These are phyloP conservation scores for Trachymyrmex cornetzi DNA, from an alignment of 1,140 invertebrate genomes.

Conservation along the genomic window DNA sequence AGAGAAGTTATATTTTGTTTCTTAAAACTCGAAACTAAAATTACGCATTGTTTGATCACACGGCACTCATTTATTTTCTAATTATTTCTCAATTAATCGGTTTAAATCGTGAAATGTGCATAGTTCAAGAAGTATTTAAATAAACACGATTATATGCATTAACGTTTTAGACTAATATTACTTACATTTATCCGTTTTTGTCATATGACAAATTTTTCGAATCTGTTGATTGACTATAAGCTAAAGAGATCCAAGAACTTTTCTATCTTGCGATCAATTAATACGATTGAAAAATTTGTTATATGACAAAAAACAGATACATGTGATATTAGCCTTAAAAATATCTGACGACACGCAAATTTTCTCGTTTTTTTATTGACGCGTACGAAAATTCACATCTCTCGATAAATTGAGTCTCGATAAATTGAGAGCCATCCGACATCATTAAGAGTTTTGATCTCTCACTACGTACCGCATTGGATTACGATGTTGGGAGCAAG, in stretches of 20 bases:
- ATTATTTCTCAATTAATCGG: neutral
- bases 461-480: neutral
- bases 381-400: neutral
- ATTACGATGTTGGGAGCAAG: conserved; percentile 22
- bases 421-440: neutral
- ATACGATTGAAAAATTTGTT: no score
- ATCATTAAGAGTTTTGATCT: neutral
- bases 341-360: neutral
- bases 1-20: neutral
- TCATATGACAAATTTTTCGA: no score
- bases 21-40: neutral
- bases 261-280: no score
- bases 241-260: no score
- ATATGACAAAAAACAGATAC: no score
- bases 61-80: neutral
- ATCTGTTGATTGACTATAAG: no score
- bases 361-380: neutral
- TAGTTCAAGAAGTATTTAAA: neutral
- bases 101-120: neutral
- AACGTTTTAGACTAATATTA: no score
- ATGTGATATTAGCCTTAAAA: neutral
- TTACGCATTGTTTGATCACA: neutral
- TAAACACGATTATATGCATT: neutral
- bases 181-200: no score
- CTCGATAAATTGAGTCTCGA: neutral